Evolutionary conservation across 1,140 invertebrate genomes (phyloP).

Genomic region (Arion vulgaris): DNA sequence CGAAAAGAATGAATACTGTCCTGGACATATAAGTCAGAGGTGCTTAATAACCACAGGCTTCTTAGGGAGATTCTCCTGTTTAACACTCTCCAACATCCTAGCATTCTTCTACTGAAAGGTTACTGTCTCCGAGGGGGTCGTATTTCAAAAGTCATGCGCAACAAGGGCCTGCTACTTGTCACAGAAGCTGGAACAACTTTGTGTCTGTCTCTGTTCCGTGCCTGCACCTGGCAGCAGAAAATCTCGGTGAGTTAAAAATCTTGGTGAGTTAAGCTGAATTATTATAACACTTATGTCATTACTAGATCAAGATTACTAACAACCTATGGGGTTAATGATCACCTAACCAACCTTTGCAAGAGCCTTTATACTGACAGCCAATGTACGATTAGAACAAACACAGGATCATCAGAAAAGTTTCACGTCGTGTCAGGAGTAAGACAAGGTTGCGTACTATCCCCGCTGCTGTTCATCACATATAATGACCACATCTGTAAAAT

Average conservation of each 20-base stretch:
- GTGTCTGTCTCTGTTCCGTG: slow-evolving; percentile 4
- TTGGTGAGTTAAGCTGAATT: background rate
- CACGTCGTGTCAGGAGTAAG: no score
- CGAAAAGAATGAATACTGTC: no score
- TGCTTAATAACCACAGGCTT: slow-evolving; percentile 30
- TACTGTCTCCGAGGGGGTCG: slow-evolving; percentile 53
- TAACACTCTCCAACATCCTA: slow-evolving; percentile 42
- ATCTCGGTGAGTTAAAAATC: background rate
- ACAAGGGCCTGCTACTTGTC: slow-evolving; percentile 52
- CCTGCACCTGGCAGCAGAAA: slow-evolving; percentile 29
- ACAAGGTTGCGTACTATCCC: no score
- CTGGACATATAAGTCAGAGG: no score
- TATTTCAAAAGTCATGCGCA: slow-evolving; percentile 34
- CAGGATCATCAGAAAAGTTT: background rate
- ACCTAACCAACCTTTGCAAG: no score
- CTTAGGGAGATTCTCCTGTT: slow-evolving; percentile 47
- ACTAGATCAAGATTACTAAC: background rate
- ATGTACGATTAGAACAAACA: no score
- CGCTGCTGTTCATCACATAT: no score
- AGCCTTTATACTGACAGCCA: no score
- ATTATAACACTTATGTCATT: background rate
- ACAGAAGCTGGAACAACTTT: slow-evolving; percentile 48
- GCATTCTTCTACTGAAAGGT: slow-evolving; percentile 43
- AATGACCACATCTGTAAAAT: no score
- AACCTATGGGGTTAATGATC: no score